A percentile compares a stretch with the other conserved stretches of the same genome.
Evolutionary conservation across 2,888 invertebrate species (phyloP).

Genomic region (Frankliniella fusca): DNA sequence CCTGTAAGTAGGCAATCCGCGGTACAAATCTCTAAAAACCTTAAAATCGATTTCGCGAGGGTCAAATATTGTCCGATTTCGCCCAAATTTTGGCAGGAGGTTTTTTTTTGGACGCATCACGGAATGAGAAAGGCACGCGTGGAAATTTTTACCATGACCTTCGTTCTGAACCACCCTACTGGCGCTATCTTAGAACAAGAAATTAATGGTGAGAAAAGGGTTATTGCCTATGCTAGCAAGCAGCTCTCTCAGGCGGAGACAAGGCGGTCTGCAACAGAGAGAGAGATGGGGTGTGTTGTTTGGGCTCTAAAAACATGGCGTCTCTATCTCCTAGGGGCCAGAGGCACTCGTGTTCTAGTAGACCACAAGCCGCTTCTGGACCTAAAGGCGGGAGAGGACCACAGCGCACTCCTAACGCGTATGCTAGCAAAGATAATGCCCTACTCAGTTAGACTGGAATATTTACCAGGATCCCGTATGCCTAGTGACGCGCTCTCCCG

Average conservation of each 20-base stretch:
- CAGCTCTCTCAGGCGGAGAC: not conserved
- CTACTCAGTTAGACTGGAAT: not conserved
- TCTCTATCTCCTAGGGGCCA: not conserved
- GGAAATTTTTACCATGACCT: too few species aligned
- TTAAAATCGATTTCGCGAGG: too few species aligned
- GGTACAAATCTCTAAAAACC: too few species aligned
- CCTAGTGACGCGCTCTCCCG: not conserved
- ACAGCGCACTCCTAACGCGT: not conserved
- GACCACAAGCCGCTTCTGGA: not conserved
- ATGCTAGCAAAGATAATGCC: not conserved
- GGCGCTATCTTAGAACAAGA: not conserved
- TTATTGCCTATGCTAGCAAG: not conserved
- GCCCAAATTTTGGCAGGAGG: too few species aligned
- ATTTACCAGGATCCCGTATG: not conserved
- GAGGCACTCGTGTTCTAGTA: not conserved
- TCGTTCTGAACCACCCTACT: too few species aligned
- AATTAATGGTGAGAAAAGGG: not conserved
- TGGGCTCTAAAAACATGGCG: not conserved
- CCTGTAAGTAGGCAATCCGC: too few species aligned
- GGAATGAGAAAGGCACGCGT: too few species aligned
- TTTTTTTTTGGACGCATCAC: too few species aligned
- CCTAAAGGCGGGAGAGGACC: not conserved
- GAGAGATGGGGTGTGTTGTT: slow-evolving; percentile 3
- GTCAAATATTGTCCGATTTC: too few species aligned
- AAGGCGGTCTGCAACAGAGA: not conserved